Percentiles rank a stretch among this genome's conserved stretches.
phyloP scores from a whole-genome alignment of 2,113 vertebrate genomes.

The Corythaixoides concolor region DNA sequence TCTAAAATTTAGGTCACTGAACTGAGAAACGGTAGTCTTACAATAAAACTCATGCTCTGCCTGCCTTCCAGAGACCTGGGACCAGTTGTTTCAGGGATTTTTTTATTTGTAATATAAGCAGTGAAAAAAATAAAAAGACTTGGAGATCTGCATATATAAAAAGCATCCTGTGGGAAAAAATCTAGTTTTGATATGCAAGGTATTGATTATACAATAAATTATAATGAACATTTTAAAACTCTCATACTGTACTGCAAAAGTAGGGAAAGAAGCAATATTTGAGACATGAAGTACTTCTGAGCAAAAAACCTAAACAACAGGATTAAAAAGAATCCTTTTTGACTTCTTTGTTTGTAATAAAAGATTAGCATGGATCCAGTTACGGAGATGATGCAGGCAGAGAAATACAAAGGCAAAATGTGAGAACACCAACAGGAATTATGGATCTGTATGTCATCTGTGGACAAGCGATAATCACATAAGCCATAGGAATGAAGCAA shows the following conservation, averaged over 20 bases:
- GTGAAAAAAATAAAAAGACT: neutral
- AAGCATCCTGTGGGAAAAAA: neutral
- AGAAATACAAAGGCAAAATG: slow-evolving; percentile 35
- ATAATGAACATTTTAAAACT: neutral
- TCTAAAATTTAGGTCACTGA: slow-evolving; percentile 39
- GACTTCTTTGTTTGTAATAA: slow-evolving; percentile 23
- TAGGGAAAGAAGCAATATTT: neutral
- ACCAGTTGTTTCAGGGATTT: neutral
- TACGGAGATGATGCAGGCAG: neutral
- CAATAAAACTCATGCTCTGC: neutral
- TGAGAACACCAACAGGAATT: slow-evolving; percentile 20
- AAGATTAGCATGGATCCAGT: slow-evolving; percentile 33
- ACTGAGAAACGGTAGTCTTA: neutral
- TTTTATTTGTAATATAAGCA: neutral
- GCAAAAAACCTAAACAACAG: neutral
- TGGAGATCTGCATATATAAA: neutral
- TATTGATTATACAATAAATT: neutral
- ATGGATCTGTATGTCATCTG: slow-evolving; percentile 35
- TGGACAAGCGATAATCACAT: neutral
- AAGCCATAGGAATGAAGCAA: neutral
- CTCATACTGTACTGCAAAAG: neutral
- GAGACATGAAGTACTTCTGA: neutral
- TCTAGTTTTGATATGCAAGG: neutral
- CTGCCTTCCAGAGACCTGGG: neutral
- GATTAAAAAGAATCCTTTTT: slow-evolving; percentile 46